A percentile compares a stretch with the other conserved stretches of the same genome.
Evolutionary conservation across 2,888 invertebrate genomes (phyloP).

Genomic region (Caenorhabditis macrosperma): DNA sequence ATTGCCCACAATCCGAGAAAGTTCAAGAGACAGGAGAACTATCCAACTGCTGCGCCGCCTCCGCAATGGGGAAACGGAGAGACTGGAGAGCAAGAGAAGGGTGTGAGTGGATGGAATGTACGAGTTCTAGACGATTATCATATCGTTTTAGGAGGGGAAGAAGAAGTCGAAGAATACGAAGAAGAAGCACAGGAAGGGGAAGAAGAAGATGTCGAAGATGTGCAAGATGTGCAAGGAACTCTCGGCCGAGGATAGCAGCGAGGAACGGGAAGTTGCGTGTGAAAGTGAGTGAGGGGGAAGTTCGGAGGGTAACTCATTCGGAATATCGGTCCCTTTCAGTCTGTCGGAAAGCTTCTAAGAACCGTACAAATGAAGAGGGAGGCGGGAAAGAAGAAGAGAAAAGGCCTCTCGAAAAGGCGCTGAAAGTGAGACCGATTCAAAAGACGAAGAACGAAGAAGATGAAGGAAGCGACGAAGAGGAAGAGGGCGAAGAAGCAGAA

Average conservation of each 20-base stretch:
- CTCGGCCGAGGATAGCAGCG: conserved; percentile 29
- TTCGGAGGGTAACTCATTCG: no score
- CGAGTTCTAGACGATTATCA: neutral
- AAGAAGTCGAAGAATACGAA: conserved; percentile 3
- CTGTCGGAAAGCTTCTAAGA: conserved; percentile 10
- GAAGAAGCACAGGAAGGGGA: conserved; percentile 6
- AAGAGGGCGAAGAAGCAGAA: neutral
- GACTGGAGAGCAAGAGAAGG: neutral
- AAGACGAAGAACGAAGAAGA: neutral
- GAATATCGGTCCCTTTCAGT: conserved; percentile 22
- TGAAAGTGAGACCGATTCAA: conserved; percentile 11
- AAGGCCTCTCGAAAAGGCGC: neutral
- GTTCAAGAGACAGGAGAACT: conserved; percentile 12
- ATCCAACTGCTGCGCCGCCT: neutral
- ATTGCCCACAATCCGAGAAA: conserved; percentile 6
- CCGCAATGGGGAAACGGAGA: neutral
- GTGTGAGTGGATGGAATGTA: neutral
- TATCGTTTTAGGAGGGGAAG: neutral
- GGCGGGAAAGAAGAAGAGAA: neutral
- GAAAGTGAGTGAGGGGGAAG: conserved; percentile 32
- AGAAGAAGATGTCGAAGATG: conserved; percentile 22
- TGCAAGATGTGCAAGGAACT: conserved; percentile 28
- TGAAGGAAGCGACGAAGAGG: neutral
- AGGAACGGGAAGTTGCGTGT: conserved; percentile 38
- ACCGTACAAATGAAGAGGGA: conserved; percentile 1